Percentiles rank a stretch among this genome's conserved stretches.
Evolutionary conservation across 2,888 invertebrate species (phyloP).

Genomic region (Rhodophaea formosa): DNA sequence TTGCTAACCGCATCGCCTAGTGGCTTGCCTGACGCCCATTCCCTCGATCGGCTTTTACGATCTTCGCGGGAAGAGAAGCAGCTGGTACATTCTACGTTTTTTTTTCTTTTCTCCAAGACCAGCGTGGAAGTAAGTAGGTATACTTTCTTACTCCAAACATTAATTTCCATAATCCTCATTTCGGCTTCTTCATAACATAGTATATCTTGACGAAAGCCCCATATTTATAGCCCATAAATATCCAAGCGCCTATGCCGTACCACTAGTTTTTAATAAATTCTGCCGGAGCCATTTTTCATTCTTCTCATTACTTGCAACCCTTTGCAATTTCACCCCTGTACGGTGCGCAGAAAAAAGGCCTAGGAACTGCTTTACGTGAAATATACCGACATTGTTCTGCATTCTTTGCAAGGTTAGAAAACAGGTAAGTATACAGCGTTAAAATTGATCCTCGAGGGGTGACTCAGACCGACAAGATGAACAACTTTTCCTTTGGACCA

Average conservation of each 20-base stretch:
- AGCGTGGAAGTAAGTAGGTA: background rate
- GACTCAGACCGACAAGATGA: no score
- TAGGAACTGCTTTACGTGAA: background rate
- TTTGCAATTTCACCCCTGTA: constrained; percentile 66
- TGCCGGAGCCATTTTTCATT: constrained; percentile 71
- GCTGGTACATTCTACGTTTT: no score
- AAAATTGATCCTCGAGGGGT: no score
- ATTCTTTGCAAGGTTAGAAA: no score
- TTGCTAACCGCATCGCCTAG: no score
- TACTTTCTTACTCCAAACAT: background rate
- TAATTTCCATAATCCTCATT: background rate
- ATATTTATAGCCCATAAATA: constrained; percentile 13
- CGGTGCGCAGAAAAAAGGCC: constrained; percentile 36
- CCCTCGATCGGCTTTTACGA: no score
- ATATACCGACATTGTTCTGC: no score
- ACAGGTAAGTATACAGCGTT: no score
- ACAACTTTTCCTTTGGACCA: no score
- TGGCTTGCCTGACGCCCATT: no score
- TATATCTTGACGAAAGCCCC: background rate
- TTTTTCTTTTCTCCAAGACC: no score
- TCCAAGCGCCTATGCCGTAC: constrained; percentile 13
- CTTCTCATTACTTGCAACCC: constrained; percentile 68
- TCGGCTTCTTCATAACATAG: background rate
- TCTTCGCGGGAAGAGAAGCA: no score
- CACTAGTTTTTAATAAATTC: constrained; percentile 69